Evolutionary conservation across 2,113 vertebrate genomes (phyloP), one percentile per base, ranked within the genome.

Genomic region (Oncorhynchus mykiss): DNA sequence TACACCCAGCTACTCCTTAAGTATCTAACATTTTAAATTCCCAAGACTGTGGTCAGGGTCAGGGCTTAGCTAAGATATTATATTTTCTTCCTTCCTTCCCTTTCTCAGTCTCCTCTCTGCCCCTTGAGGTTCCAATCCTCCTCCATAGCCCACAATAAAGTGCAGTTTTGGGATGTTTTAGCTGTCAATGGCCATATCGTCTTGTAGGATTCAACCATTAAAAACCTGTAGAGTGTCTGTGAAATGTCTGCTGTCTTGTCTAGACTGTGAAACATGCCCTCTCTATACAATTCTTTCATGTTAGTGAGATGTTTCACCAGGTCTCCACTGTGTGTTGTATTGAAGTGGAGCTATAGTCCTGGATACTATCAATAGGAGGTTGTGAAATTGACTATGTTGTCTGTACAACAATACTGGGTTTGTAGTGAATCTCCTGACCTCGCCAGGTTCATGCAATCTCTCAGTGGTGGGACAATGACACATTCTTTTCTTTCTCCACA

Each of bases 1-100:
- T 88, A 74, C 74, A 84, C 80, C 77, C 24, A 91, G 91, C 9
- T 45, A 45, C 39, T 45, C 39, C 39, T 45, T 45, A 45, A 45
- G 39, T 2, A 9, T 45, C 39, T 45, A 45, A 89, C 85, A 75
- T 90, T 90, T 89, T 81, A 89, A 91, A 90, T 87, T 85, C 80
- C 73, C 74, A 67, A 79, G 65, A 75, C 77, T 45, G 77, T 81
- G 80, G 78, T 83, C 49, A 78, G 75, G 45, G 49, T 51, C 57
- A 70, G 29, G 67, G 59, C 67, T 54, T 78, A 73, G 59, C 74
- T 78, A 5, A 54, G 3, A 54, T 18, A 54, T 25, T 71, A 66
- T 54, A 45, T 45, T 45, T 45, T 45, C 3, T 67, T 20, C 5
- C 39, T n/a, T 34, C 7, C 29, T 64, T 31, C 51, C 73, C 24